Conservation (phyloP, 2,113 vertebrate species). For the Stercorarius parasiticus region DNA sequence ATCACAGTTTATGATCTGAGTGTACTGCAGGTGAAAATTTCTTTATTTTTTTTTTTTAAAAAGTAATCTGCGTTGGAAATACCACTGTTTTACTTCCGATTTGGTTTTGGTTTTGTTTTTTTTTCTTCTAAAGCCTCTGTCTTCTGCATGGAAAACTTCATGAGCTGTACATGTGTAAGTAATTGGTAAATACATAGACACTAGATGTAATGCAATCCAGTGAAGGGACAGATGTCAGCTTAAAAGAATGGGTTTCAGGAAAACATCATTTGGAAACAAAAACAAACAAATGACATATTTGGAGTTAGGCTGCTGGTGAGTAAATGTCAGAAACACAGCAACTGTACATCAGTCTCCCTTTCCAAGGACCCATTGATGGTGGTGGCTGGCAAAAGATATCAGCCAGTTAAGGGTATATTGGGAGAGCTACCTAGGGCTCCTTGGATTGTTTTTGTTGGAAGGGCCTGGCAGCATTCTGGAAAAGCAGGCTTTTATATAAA, state of each 20-base stretch:
- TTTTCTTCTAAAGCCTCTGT: neutral
- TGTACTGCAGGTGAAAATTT: neutral
- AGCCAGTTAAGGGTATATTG: rapidly evolving
- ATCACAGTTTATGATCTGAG: neutral
- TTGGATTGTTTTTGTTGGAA: neutral
- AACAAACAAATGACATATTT: neutral
- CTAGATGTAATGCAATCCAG: neutral
- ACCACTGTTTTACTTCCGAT: neutral
- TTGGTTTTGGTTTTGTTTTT: neutral
- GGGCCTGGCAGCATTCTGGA: neutral
- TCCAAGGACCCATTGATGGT: neutral
- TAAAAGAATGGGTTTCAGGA: neutral
- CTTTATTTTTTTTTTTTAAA: no score
- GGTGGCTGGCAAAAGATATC: neutral
- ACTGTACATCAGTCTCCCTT: neutral
- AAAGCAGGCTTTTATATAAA: no score
- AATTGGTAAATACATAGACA: neutral
- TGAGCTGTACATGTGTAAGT: neutral
- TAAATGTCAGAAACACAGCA: neutral
- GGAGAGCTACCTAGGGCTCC: neutral
- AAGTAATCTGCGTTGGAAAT: neutral
- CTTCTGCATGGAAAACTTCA: neutral
- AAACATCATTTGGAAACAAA: slow-evolving; percentile 5
- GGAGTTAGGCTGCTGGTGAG: neutral
- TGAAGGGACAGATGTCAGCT: neutral